Evolutionary conservation across 2,888 invertebrate species (phyloP), one percentile per base, ranked within the genome.

Genomic region (Sussaba pulchella): DNA sequence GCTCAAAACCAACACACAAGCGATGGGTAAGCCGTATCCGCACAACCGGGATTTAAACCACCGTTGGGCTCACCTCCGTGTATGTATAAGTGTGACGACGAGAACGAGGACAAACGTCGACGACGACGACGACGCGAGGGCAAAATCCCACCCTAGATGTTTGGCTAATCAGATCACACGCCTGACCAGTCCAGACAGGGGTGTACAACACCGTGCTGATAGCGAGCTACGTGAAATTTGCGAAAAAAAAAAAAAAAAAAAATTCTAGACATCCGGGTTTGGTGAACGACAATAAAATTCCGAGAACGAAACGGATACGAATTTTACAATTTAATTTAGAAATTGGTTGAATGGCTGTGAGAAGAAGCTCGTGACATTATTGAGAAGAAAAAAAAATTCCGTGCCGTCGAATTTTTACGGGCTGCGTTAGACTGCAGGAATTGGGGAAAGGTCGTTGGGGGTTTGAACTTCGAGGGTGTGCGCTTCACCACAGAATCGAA

Each of bases 111-210:
- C 63, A 39, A 31, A 50, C 57, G 52, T 39, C 64, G 70, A 61
- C 75, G 89, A 87, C 85, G 83, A 82, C 77, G 85, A 87, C 85
- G 83, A 82, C 77, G 85, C 85, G 89, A 89, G 88, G 89, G 88
- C 86, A 87, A 88, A 87, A 88, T 84, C 69, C 86, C 88, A 91
- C 91, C 91, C 91, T 86, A 88, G 86, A 87, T 86, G 70, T n/a
- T n/a, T 75, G 82, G 81, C 89, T 90, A 92, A 92, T 88, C 87
- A 90, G 88, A 92, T 92, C 88, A 92, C 85, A 88, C 88, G 89
- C 87, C 82, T 91, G 89, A 76, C 70, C 14, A 59, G 66, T 61
- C 70, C 50, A 45, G 59, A 72, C 88, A 91, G 89, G 91, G 92
- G 88, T 91, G 90, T 89, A 87, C 88, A 91, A 87, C 83, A 86